A percentile compares a stretch with the other conserved stretches of the same genome.
These are phyloP conservation scores for Ellobium chinense DNA, from an alignment of 2,888 invertebrate species.

Conservation along the genomic window DNA sequence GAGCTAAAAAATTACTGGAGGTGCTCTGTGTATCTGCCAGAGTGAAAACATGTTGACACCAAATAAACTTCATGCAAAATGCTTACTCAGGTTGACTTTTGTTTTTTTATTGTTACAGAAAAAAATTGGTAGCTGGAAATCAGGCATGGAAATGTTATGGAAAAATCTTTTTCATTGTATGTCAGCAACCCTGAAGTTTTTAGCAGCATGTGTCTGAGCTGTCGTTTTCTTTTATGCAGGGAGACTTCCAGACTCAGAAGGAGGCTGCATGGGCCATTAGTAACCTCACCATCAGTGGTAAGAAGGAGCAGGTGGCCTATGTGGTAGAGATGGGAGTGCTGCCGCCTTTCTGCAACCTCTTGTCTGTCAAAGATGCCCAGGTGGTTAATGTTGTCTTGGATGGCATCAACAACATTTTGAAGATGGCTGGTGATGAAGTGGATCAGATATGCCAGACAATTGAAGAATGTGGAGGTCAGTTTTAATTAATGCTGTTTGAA, in stretches of 20 bases:
- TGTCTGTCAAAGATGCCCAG: constrained; percentile 97
- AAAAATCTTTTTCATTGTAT: too few species aligned
- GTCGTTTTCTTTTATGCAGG: constrained; percentile 78
- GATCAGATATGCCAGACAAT: constrained; percentile 89
- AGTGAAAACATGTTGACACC: too few species aligned
- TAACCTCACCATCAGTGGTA: constrained; percentile 98
- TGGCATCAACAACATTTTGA: constrained; percentile 98
- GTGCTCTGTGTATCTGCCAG: too few species aligned
- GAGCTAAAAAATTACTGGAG: too few species aligned
- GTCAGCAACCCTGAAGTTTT: too few species aligned
- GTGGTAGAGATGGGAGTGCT: constrained; percentile 95
- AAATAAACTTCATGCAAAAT: too few species aligned
- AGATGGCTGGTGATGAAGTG: constrained; percentile 89
- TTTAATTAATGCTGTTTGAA: neutral
- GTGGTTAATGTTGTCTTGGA: constrained; percentile 83
- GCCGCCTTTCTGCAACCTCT: constrained; percentile 95
- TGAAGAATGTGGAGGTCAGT: constrained; percentile 94
- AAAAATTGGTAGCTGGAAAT: too few species aligned
- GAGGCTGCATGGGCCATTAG: constrained; percentile 99
- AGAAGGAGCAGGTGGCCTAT: constrained; percentile 89
- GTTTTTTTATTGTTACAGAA: too few species aligned
- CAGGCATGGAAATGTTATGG: too few species aligned
- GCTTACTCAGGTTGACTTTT: too few species aligned
- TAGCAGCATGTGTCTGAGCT: too few species aligned
- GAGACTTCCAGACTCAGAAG: constrained; percentile 99